Conservation (phyloP, 1,140 invertebrate genomes). For the Drosophila subpulchrella region DNA sequence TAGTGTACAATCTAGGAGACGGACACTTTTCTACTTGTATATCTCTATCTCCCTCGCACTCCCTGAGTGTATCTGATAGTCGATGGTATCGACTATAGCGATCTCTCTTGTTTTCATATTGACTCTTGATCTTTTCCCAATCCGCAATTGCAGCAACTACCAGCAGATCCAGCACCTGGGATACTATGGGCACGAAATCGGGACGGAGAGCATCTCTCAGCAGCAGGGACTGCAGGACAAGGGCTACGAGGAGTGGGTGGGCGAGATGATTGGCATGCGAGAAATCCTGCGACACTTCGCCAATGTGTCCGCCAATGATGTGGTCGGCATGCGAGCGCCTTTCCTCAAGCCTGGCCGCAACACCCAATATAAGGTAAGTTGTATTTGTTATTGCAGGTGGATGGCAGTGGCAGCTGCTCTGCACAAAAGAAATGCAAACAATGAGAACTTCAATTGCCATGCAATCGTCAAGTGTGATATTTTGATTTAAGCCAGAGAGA, state of each 20-base stretch:
- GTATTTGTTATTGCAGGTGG: neutral
- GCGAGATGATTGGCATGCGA: slow-evolving; percentile 97
- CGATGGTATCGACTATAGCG: too few species aligned
- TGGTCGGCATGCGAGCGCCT: slow-evolving; percentile 95
- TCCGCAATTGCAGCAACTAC: slow-evolving; percentile 90
- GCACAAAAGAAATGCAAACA: slow-evolving; percentile 41
- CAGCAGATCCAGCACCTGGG: slow-evolving; percentile 95
- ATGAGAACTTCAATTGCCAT: slow-evolving; percentile 39
- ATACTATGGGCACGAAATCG: slow-evolving; percentile 96
- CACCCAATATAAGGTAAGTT: slow-evolving; percentile 93
- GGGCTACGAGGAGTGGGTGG: slow-evolving; percentile 95
- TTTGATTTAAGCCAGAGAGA: slow-evolving; percentile 27
- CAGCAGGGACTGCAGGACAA: slow-evolving; percentile 94
- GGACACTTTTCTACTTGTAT: too few species aligned
- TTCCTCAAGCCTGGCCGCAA: slow-evolving; percentile 96
- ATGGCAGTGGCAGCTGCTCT: neutral
- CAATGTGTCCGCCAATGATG: slow-evolving; percentile 92
- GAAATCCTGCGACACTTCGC: slow-evolving; percentile 93
- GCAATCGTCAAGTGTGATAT: slow-evolving; percentile 36
- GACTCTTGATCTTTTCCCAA: slow-evolving; percentile 31
- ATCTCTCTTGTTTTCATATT: neutral
- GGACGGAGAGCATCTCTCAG: slow-evolving; percentile 93
- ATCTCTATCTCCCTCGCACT: too few species aligned
- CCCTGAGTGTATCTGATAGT: too few species aligned
- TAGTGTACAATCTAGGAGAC: too few species aligned